Conservation (phyloP, 2,113 vertebrate species). For the Isichthys henryi region DNA sequence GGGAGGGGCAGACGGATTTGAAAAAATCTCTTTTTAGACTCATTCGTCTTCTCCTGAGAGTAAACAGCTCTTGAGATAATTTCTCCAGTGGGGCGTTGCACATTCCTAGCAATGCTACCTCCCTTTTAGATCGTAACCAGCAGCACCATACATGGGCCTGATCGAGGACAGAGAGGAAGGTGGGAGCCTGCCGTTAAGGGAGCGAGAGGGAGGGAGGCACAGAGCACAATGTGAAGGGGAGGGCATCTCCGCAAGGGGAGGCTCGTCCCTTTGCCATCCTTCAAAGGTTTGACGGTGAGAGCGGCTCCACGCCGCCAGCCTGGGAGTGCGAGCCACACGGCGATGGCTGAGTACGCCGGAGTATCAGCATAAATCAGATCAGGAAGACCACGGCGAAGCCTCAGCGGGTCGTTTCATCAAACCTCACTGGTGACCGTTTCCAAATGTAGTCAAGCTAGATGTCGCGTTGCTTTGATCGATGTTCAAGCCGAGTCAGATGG, state of each 20-base stretch:
- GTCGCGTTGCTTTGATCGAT: background rate
- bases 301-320: background rate
- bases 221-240: constrained; percentile 13
- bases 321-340: background rate
- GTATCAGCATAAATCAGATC: background rate
- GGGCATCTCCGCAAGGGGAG: constrained; percentile 6
- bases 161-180: constrained; percentile 30
- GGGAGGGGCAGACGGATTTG: background rate
- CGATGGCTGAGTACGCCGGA: background rate
- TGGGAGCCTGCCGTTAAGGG: constrained; percentile 3
- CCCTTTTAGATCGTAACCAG: constrained; percentile 25
- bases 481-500: background rate
- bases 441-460: background rate
- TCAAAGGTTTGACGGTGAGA: background rate
- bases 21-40: constrained; percentile 17
- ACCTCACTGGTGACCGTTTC: background rate
- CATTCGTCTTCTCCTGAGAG: constrained; percentile 26
- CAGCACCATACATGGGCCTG: constrained; percentile 44
- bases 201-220: constrained; percentile 24
- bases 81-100: constrained; percentile 34
- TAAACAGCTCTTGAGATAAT: constrained; percentile 37
- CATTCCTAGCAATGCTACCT: constrained; percentile 34
- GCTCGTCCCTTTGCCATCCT: background rate
- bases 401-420: background rate
- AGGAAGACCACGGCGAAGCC: background rate